Evolutionary conservation across 2,888 invertebrate species (phyloP).

Genomic region (Diabrotica balteata): DNA sequence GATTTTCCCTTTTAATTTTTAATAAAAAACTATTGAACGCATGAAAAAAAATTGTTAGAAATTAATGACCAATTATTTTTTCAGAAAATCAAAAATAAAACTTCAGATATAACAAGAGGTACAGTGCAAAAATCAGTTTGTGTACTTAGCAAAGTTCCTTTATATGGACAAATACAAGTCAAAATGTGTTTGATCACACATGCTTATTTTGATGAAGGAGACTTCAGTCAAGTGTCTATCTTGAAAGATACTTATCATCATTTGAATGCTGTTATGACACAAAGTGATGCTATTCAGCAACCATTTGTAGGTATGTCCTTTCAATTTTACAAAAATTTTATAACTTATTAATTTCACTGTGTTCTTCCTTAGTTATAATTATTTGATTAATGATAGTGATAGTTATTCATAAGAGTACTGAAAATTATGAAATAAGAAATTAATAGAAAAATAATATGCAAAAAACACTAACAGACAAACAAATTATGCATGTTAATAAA

Average conservation of each 20-base stretch:
- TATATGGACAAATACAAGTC: constrained; percentile 93
- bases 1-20: no score
- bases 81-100: constrained; percentile 88
- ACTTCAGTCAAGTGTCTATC: constrained; percentile 86
- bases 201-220: constrained; percentile 96
- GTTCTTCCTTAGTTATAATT: no score
- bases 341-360: constrained; percentile 3
- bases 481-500: no score
- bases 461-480: no score
- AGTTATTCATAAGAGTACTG: no score
- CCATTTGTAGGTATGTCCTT: constrained; percentile 69
- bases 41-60: not conserved
- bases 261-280: constrained; percentile 82
- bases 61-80: constrained; percentile 43
- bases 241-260: constrained; percentile 92
- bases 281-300: constrained; percentile 68
- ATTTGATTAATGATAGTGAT: no score
- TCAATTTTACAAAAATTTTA: constrained; percentile 1
- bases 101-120: constrained; percentile 94
- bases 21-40: no score
- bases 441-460: no score
- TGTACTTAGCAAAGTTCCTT: constrained; percentile 86
- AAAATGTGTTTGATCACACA: constrained; percentile 96
- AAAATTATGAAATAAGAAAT: no score
- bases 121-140: constrained; percentile 99